These are phyloP conservation scores for Phaonia tiefii DNA, from an alignment of 2,888 invertebrate species.

Conservation along the genomic window DNA sequence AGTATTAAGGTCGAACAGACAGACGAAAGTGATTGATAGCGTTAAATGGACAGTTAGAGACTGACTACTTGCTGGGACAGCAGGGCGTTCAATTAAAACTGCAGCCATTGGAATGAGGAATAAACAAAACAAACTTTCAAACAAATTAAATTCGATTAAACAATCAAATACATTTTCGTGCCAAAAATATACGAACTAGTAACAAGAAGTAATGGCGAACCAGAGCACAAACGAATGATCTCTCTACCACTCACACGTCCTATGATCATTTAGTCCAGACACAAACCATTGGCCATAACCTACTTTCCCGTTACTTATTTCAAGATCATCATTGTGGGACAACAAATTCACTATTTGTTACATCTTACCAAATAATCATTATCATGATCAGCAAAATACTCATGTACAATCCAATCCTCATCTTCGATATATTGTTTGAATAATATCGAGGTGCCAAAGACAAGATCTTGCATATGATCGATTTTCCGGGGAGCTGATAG, in stretches of 20 bases:
- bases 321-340: neutral
- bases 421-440: constrained; percentile 71
- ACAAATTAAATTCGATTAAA: constrained; percentile 42
- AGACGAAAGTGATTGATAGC: constrained; percentile 1
- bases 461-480: constrained; percentile 72
- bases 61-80: too few species aligned
- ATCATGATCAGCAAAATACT: constrained; percentile 78
- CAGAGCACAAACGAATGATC: neutral
- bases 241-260: constrained; percentile 1
- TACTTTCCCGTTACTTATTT: neutral
- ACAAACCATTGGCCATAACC: constrained; percentile 26
- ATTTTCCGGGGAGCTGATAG: constrained; percentile 70
- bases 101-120: neutral
- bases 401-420: constrained; percentile 76
- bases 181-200: constrained; percentile 22
- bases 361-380: constrained; percentile 77
- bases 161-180: constrained; percentile 14
- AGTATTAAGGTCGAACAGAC: constrained; percentile 56
- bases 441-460: constrained; percentile 70
- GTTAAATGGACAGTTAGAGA: too few species aligned
- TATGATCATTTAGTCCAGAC: constrained; percentile 21
- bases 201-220: too few species aligned
- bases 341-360: neutral
- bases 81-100: too few species aligned
- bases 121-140: constrained; percentile 42